These are phyloP conservation scores for Philopedon plagiatum DNA, from an alignment of 2,888 invertebrate genomes.

Conservation along the genomic window DNA sequence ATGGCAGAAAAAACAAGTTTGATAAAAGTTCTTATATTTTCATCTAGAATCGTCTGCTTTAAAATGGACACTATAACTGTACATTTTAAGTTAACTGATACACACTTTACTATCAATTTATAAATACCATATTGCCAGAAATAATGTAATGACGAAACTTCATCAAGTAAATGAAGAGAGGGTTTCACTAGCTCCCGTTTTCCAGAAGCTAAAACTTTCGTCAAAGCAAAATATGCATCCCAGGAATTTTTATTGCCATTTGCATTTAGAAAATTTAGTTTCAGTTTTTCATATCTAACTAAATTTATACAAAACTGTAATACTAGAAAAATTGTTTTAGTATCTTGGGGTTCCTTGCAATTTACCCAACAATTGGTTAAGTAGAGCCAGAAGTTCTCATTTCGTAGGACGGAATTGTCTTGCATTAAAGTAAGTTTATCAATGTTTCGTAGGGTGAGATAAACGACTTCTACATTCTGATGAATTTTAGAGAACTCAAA, in stretches of 20 bases:
- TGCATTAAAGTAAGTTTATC: background rate
- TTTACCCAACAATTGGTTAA: background rate
- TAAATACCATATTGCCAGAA: background rate
- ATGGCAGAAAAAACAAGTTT: background rate
- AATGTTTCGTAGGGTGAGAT: background rate
- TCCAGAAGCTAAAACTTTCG: background rate
- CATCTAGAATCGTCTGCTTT: background rate
- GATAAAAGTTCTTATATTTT: background rate
- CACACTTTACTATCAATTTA: background rate
- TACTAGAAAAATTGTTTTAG: background rate
- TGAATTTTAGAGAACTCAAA: background rate
- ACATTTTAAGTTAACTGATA: background rate
- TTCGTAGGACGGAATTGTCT: background rate
- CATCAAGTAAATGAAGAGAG: background rate
- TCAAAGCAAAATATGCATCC: background rate
- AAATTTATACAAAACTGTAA: background rate
- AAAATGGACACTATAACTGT: background rate
- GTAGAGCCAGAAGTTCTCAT: background rate
- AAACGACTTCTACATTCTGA: background rate
- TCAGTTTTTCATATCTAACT: background rate
- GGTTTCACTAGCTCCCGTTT: background rate
- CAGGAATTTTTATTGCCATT: background rate
- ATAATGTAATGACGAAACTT: background rate
- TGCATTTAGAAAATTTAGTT: background rate
- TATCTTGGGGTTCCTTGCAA: background rate